Evolutionary conservation across 2,797 vertebrate species (phyloP), one percentile per base, ranked within the genome.

Genomic region (Sus cebifrons): DNA sequence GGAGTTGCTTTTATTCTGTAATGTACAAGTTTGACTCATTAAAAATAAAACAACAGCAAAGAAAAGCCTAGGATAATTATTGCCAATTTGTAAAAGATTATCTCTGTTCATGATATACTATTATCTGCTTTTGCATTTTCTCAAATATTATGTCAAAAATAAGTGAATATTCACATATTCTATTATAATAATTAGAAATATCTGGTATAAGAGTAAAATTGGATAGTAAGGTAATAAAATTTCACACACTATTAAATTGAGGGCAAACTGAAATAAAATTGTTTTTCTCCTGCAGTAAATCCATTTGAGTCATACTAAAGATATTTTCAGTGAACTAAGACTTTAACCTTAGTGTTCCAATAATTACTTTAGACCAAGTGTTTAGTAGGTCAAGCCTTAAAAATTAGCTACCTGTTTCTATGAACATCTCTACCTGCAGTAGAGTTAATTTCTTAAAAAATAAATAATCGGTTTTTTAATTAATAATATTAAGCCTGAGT

Each of bases 81-180:
- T 84, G 11, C 29, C 54, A 73, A 17, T 0, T 74, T 52, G 36
- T 29, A 78, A 84, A 75, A 44, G 6, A 82, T 1, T 54, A 71
- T 15, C 11, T 12, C 13, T n/a, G 11, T 40, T 93, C n/a, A 82
- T 13, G 23, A 58, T 49, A 4, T 56, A n/a, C 81, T 70, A 44
- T 74, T 71, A 52, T 71, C 12, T 77, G 13, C 75, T 95, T 16
- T 70, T 93, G 27, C 0, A 62, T 60, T 91, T 87, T 78, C 23
- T 70, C 11, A 91, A 87, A 3, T n/a, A 67, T 58, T 40, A 32
- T 83, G 16, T 70, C 65, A 70, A 94, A 75, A 93, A 54, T 83
- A 79, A 89, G 44, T 20, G 5, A 70, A 25, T 32, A 58, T 56
- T 77, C 9, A 52, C 62, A 82, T 56, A 44, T 7, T 70, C 27